Evolutionary conservation across 2,797 vertebrate species (phyloP).

Genomic region (Muscicapa striata): DNA sequence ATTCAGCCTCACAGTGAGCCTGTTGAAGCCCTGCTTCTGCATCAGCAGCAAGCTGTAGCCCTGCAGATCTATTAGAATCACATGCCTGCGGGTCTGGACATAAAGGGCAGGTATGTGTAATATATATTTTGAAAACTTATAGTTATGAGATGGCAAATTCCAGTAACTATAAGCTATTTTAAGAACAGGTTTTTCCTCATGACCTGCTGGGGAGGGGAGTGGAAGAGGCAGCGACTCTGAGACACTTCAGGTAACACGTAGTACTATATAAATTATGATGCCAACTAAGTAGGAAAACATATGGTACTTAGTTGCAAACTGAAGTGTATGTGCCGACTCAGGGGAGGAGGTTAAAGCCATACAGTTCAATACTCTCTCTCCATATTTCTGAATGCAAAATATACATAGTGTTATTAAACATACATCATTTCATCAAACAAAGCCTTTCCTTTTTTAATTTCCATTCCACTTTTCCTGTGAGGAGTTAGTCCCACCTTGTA

Average conservation of each 20-base stretch:
- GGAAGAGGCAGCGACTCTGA: not conserved
- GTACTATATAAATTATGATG: conserved; percentile 63
- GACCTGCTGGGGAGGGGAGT: conserved; percentile 13
- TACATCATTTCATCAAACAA: not conserved
- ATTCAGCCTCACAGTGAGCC: not conserved
- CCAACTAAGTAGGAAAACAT: conserved; percentile 58
- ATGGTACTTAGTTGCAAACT: conserved; percentile 54
- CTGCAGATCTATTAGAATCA: not conserved
- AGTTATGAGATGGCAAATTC: conserved; percentile 41
- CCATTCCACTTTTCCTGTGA: not conserved
- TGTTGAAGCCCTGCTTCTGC: not conserved
- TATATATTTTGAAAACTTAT: conserved; percentile 35
- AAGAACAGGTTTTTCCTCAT: conserved; percentile 28
- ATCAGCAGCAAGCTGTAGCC: not conserved
- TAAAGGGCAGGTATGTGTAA: conserved; percentile 3
- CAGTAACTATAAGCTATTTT: conserved; percentile 53
- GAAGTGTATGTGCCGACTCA: conserved; percentile 33
- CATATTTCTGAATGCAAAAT: conserved; percentile 43
- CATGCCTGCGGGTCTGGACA: not conserved
- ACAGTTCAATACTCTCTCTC: conserved; percentile 25
- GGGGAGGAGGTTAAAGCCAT: conserved; percentile 54
- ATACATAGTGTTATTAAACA: conserved; percentile 17
- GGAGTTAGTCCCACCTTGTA: not conserved
- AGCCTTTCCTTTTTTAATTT: not conserved
- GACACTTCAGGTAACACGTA: conserved; percentile 50